A percentile compares a stretch with the other conserved stretches of the same genome.
These are phyloP conservation scores for Catostomus latipinnis DNA, from an alignment of 2,797 vertebrate species.

Conservation along the genomic window DNA sequence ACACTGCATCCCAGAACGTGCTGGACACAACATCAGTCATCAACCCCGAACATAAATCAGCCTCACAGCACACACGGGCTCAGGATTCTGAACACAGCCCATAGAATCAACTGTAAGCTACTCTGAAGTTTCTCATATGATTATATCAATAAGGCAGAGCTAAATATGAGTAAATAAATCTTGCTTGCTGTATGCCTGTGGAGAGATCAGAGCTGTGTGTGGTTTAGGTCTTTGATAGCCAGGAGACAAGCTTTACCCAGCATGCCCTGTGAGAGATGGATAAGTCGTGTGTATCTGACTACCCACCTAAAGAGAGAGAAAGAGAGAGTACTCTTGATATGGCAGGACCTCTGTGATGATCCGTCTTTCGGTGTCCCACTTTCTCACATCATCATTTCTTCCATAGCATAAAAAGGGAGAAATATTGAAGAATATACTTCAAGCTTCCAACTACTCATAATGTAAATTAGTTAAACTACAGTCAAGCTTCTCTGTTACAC, in stretches of 20 bases:
- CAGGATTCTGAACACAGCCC: slow-evolving; percentile 18
- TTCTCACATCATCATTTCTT: slow-evolving; percentile 26
- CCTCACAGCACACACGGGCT: slow-evolving; percentile 27
- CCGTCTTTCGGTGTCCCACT: slow-evolving; percentile 25
- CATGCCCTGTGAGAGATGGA: slow-evolving; percentile 50
- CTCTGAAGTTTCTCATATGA: slow-evolving; percentile 47
- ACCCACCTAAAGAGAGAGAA: not conserved
- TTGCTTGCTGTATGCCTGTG: not conserved
- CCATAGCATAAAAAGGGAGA: too few species aligned
- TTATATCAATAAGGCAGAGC: slow-evolving; percentile 50
- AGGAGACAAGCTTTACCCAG: slow-evolving; percentile 47
- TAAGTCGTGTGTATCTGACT: slow-evolving; percentile 33
- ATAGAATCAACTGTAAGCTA: slow-evolving; percentile 44
- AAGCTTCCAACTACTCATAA: too few species aligned
- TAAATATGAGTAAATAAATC: slow-evolving; percentile 58
- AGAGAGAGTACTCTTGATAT: too few species aligned
- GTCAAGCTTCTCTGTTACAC: too few species aligned
- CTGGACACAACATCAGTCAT: slow-evolving; percentile 36
- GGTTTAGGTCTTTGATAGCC: slow-evolving; percentile 34
- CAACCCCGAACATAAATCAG: slow-evolving; percentile 16
- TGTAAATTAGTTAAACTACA: too few species aligned
- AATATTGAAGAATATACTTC: too few species aligned
- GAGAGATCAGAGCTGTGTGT: slow-evolving; percentile 35
- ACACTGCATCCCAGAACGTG: slow-evolving; percentile 13
- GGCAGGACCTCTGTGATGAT: slow-evolving; percentile 34